Base-by-base conservation (phyloP, 2,888 invertebrate species). In the Drosophila rubida region DNA sequence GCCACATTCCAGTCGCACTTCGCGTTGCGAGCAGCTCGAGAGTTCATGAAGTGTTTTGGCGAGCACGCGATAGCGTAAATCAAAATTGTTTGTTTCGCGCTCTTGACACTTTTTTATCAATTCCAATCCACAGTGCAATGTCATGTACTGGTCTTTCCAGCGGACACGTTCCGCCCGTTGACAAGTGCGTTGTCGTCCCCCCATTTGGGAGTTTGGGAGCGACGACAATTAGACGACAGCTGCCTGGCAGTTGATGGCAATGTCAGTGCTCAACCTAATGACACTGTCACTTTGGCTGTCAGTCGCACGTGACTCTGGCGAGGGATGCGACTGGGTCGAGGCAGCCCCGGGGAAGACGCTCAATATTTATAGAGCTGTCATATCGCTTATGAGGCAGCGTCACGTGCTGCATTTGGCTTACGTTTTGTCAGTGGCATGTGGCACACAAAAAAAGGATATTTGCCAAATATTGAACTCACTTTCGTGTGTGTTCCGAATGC, bases 221-320 rank as follows among this genome's bases (percentile, higher is more conserved):
- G 32, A 32, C 4, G 78, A 63, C 75, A 78, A 78, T 78, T 78
- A 67, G 51, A 61, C 39, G 22, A 66, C 45, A 46, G 46, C 35
- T 53, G n/a, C 1, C 49, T 44, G 45, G 42, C 63, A 73, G 48
- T 73, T 73, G 42, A n/a, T 32, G 69, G 11, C 63, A 73, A 37
- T 51, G 58, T 41, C 42, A 8, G 44, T 8, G n/a, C 73, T 42
- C 9, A 45, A 54, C 50, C 69, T 61, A 72, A 76, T 86, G 78
- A 76, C 83, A 80, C 78, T 76, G 72, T 80, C 83, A 78, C 70
- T 81, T 70, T 63, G 62, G 44, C 74, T 86, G 87, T 83, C 86
- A 83, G 67, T 37, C 80, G 87, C 86, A 87, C 87, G 86, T 87
- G 86, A 87, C 84, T 81, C 78, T 79, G 65, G n/a, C n/a, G n/a